These are phyloP conservation scores for Hydractinia echinata DNA, from an alignment of 30 jellyfish, hydroid and myxozoan genomes.

Conservation along the genomic window DNA sequence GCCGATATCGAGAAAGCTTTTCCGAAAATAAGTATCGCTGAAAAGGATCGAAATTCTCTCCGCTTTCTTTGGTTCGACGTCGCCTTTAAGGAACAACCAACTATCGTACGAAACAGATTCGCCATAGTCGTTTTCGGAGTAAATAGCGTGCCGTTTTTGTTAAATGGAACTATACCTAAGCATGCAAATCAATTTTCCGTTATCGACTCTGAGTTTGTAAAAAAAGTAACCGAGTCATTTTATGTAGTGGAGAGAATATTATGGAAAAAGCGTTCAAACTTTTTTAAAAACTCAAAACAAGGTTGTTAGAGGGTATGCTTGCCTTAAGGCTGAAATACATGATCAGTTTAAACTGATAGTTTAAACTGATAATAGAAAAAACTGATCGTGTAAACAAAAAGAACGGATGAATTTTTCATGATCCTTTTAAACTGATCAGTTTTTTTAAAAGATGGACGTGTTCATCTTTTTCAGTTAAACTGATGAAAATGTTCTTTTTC, in stretches of 20 bases:
- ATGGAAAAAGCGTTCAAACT: background rate
- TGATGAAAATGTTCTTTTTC: no score
- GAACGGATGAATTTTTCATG: no score
- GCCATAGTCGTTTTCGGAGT: conserved; percentile 13
- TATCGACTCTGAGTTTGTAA: background rate
- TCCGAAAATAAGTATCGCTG: conserved; percentile 7
- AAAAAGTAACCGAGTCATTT: conserved; percentile 3
- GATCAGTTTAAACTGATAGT: no score
- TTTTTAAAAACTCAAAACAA: background rate
- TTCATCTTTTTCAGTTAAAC: no score
- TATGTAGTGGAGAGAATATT: conserved; percentile 13
- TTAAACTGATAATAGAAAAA: no score
- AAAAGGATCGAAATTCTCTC: conserved; percentile 10
- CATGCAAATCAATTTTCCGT: background rate
- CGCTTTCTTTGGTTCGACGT: conserved; percentile 22
- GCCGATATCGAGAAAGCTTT: conserved; percentile 30
- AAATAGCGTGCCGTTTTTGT: background rate
- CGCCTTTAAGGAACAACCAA: conserved; percentile 17
- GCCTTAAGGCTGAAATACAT: no score
- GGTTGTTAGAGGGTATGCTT: conserved; percentile 1
- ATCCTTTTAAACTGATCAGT: no score
- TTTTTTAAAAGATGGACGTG: no score
- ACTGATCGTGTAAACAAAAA: no score
- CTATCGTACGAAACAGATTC: no score
- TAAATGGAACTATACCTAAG: background rate